phyloP scores from a whole-genome alignment of 2,888 invertebrate species.

The Drosophila putrida region DNA sequence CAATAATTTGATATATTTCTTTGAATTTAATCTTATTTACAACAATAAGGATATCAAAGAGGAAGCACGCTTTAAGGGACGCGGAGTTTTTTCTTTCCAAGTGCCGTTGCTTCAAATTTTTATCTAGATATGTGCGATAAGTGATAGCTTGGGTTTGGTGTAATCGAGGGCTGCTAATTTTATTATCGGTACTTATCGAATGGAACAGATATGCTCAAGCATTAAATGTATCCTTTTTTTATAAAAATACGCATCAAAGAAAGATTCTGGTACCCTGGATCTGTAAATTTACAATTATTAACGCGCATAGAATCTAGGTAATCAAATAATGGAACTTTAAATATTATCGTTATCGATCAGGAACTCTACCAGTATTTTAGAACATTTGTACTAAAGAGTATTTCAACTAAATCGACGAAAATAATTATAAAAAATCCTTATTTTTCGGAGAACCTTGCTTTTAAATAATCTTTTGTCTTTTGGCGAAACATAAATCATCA shows the following conservation, averaged over 20 bases:
- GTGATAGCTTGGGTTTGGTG: not conserved
- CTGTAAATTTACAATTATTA: not conserved
- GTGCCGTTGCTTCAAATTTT: constrained; percentile 73
- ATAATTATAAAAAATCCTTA: too few relatives aligned
- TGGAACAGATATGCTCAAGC: not conserved
- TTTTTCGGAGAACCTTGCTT: too few relatives aligned
- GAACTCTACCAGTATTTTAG: not conserved
- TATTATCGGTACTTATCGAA: not conserved
- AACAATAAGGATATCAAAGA: constrained; percentile 39
- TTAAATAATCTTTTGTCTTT: too few relatives aligned
- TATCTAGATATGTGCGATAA: constrained; percentile 34
- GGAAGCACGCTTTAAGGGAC: constrained; percentile 67
- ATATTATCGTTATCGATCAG: not conserved
- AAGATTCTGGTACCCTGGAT: not conserved
- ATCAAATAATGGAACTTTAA: not conserved
- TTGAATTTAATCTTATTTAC: constrained; percentile 16
- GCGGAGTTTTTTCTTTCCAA: constrained; percentile 57
- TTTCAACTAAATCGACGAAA: too few relatives aligned
- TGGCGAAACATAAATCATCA: too few relatives aligned
- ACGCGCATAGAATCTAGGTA: not conserved
- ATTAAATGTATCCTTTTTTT: not conserved
- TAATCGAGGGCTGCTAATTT: not conserved
- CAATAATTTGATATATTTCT: not conserved
- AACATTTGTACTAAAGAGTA: not conserved
- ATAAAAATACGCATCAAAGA: too few relatives aligned